Conservation (phyloP, 2,888 invertebrate genomes). For the Aleiodes testaceus region DNA sequence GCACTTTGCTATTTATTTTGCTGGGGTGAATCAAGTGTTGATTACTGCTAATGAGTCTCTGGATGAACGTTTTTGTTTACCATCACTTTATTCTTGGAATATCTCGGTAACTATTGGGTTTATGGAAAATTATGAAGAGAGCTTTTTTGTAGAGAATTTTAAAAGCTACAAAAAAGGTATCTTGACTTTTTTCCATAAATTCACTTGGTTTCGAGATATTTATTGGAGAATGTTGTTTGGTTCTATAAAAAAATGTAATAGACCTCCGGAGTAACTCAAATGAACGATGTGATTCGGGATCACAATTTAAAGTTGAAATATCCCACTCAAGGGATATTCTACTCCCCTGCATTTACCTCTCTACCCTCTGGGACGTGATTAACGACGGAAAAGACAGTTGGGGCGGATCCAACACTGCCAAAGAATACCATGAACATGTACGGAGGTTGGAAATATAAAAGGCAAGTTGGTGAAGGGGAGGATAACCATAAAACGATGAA, state of each 20-base stretch:
- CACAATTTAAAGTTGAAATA: background rate
- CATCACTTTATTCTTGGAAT: background rate
- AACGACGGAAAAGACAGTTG: slow-evolving; percentile 11
- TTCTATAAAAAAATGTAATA: background rate
- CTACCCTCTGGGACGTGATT: slow-evolving; percentile 19
- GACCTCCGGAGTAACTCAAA: background rate
- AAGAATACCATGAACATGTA: slow-evolving; percentile 28
- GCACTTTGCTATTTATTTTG: background rate
- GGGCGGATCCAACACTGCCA: background rate
- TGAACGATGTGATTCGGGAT: background rate
- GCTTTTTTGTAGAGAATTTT: no score
- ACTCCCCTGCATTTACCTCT: slow-evolving; percentile 1
- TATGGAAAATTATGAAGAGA: no score
- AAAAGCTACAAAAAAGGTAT: no score
- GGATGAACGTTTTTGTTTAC: no score
- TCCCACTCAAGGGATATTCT: background rate
- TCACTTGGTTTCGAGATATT: no score
- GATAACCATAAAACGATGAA: background rate
- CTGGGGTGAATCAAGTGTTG: background rate
- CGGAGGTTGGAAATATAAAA: slow-evolving; percentile 38
- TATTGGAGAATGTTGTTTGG: no score
- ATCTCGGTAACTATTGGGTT: no score
- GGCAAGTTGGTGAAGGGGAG: slow-evolving; percentile 14
- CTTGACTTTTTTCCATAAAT: no score
- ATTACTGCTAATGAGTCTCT: no score